Percentiles rank a stretch among this genome's conserved stretches.
phyloP scores from a whole-genome alignment of 2,888 invertebrate species.

The Odontocerum albicorne region DNA sequence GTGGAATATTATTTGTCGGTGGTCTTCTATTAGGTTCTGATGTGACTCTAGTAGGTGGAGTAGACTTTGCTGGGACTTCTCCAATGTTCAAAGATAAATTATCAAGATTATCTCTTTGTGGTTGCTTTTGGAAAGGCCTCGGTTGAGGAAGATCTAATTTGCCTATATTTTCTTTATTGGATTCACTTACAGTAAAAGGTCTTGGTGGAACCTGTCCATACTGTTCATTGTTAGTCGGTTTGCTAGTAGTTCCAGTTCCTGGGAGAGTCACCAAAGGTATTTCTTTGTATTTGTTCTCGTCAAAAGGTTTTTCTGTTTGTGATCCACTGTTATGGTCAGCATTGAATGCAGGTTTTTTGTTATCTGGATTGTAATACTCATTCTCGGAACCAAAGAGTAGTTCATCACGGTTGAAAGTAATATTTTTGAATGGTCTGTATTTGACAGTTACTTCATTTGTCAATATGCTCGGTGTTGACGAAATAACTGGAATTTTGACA shows the following conservation, averaged over 20 bases:
- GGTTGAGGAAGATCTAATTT: conserved; percentile 25
- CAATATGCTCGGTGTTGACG: conserved; percentile 45
- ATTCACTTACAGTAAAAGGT: conserved; percentile 48
- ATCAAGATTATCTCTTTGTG: conserved; percentile 43
- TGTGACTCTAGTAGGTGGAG: conserved; percentile 16
- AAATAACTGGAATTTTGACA: conserved; percentile 53
- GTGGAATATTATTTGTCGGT: conserved; percentile 36
- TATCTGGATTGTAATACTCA: conserved; percentile 41
- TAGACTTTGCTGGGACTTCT: conserved; percentile 43
- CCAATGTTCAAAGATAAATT: conserved; percentile 52
- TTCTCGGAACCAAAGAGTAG: conserved; percentile 37
- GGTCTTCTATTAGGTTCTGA: conserved; percentile 9
- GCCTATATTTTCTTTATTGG: conserved; percentile 14
- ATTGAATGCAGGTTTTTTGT: conserved; percentile 40
- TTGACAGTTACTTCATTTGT: conserved; percentile 32
- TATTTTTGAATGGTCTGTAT: conserved; percentile 41
- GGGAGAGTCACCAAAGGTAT: conserved; percentile 40
- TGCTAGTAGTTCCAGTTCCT: conserved; percentile 43
- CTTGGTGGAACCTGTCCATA: conserved; percentile 46
- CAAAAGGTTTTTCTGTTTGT: conserved; percentile 56
- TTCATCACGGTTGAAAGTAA: conserved; percentile 44
- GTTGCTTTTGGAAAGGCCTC: conserved; percentile 32
- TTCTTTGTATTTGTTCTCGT: conserved; percentile 42
- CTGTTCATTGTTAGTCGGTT: conserved; percentile 46
- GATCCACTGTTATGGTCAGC: conserved; percentile 45